Base-by-base conservation (phyloP, 2,113 vertebrate genomes). In the Amia ocellicauda region DNA sequence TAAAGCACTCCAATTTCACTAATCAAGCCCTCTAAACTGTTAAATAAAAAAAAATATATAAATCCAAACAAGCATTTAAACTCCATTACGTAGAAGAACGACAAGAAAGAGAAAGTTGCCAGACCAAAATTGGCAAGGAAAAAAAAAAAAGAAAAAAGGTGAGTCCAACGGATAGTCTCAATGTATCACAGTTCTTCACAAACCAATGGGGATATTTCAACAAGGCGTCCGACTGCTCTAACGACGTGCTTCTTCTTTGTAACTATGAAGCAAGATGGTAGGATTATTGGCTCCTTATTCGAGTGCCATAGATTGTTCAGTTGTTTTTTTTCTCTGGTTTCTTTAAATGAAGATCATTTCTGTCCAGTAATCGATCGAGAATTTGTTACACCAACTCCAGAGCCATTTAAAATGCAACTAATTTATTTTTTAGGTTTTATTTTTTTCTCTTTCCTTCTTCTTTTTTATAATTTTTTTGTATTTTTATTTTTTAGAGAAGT, bases 21-120 rank as follows among this genome's bases (percentile, higher is more conserved):
- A 85, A 90, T 90, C 83, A 85, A 93, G 90, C 92, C 90, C 91
- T 91, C 92, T 92, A 91, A 91, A 91, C 88, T 94, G 90, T 92
- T 93, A 92, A 94, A 93, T 93, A 91, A 93, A 90, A 90, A 93
- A 90, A 61, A 63, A 50, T 52, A 75, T 61, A 68, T 26, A 24
- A 58, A 54, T 88, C 88, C 90, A 92, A 91, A 92, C 90, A 90
- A 92, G 88, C 86, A 90, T 90, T 91, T 89, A 87, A 92, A 90
- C 85, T 90, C 90, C 89, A 91, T 90, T 88, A 89, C 89, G 90
- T 88, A 91, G 89, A 91, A 91, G 87, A 91, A 87, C 85, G 87
- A 92, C 88, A 84, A 88, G 87, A 87, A 90, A 45, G 86, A 86
- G 84, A 89, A 84, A 76, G 83, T 87, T 70, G 82, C 89, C 88